Evolutionary conservation across 2,113 vertebrate genomes (phyloP), one percentile per base, ranked within the genome.

Genomic region (Podarcis raffonei): DNA sequence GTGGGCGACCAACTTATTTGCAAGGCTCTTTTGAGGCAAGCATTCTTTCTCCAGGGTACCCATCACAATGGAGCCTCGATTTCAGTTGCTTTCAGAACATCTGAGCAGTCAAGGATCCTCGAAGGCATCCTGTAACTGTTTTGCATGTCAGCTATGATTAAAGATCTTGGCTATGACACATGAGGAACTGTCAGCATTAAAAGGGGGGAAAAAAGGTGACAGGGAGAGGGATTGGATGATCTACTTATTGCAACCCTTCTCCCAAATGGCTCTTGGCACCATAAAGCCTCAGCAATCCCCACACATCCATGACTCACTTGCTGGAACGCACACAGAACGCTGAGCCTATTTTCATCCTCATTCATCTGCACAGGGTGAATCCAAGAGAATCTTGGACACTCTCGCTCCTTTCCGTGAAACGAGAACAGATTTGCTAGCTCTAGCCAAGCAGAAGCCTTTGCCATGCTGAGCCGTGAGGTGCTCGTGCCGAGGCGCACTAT

Each of bases 301-400:
- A 35, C 81, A 35, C 32, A 20, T 57, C 37, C 75, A 84, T 35
- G 84, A 84, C 75, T 89, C 81, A 75, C 37, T 57, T 37, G 75
- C 76, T 86, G 87, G 90, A 83, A 91, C 32, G 27, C 69, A 53
- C 83, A 69, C 27, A 76, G 42, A 75, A 69, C 6, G 37, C 84
- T 82, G 72, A 84, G 84, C 81, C 87, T 89, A 79, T 59, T 87
- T 90, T 84, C 81, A 84, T 84, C 82, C 81, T 75, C 75, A 87
- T 81, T 87, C 77, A 87, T 75, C 68, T 72, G 39, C 69, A 84
- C 37, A 90, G 81, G 81, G 81, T 72, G 85, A 84, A 79, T 83
- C 89, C 81, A 84, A 83, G 59, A 48, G 68, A 87, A 79, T 80
- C 69, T 75, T 84, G 86, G 89, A 84, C 57, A 32, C 65, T 16